A percentile compares a stretch with the other conserved stretches of the same genome.
Conservation (phyloP, 2,113 vertebrate genomes). For the Cyprinodon variegatus region DNA sequence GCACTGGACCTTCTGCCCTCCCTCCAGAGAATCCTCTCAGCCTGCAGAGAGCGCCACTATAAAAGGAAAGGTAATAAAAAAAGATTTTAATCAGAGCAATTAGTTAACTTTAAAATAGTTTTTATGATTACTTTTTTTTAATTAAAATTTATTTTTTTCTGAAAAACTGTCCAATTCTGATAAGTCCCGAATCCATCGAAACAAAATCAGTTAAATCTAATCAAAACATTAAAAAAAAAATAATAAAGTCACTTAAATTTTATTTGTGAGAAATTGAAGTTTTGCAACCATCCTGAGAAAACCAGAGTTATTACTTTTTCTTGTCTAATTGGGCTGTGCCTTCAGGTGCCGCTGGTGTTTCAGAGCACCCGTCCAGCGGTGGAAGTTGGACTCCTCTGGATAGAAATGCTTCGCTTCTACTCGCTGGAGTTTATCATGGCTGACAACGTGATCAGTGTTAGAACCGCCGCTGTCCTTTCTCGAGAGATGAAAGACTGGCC, state of each 20-base stretch:
- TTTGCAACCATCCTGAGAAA: neutral
- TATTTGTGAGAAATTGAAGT: neutral
- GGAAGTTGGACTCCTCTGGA: constrained; percentile 87
- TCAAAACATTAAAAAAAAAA: neutral
- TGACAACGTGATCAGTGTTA: constrained; percentile 89
- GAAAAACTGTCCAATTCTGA: neutral
- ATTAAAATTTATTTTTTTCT: neutral
- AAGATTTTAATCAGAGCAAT: neutral
- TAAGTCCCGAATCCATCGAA: neutral
- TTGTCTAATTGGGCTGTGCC: neutral
- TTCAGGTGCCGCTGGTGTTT: constrained; percentile 85
- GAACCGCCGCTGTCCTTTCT: constrained; percentile 83
- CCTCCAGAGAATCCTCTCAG: constrained; percentile 59
- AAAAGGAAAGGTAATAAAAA: constrained; percentile 80
- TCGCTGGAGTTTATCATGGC: constrained; percentile 89
- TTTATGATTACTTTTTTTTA: neutral
- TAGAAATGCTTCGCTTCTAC: constrained; percentile 94
- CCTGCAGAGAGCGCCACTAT: constrained; percentile 62
- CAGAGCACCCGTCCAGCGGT: constrained; percentile 68
- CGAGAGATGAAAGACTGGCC: constrained; percentile 94
- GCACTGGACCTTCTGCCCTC: constrained; percentile 80
- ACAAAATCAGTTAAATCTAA: neutral
- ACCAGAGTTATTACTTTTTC: neutral
- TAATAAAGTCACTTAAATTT: neutral
- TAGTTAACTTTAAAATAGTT: neutral